A percentile compares a stretch with the other conserved stretches of the same genome.
These are phyloP conservation scores for Drepana arcuata DNA, from an alignment of 1,140 invertebrate species.

Conservation along the genomic window DNA sequence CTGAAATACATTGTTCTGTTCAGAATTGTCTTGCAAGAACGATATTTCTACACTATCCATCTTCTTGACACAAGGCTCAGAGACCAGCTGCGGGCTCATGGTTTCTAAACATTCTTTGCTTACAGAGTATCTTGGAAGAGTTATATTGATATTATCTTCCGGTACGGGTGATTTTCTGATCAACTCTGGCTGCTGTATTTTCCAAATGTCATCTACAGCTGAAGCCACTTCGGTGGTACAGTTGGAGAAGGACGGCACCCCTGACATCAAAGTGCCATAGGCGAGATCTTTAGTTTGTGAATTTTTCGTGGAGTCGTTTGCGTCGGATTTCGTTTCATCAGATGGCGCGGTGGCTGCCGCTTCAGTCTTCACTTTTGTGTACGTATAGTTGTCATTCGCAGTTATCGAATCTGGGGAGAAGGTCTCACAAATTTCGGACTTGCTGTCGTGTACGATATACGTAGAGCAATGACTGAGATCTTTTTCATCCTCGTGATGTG, in stretches of 20 bases:
- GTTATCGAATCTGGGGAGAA: slow-evolving; percentile 61
- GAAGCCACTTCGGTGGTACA: slow-evolving; percentile 52
- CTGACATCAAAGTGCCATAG: slow-evolving; percentile 52
- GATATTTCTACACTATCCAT: slow-evolving; percentile 58
- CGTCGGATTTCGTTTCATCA: slow-evolving; percentile 41
- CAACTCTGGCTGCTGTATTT: slow-evolving; percentile 43
- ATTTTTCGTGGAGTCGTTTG: slow-evolving; percentile 48
- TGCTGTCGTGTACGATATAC: slow-evolving; percentile 59
- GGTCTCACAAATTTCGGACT: slow-evolving; percentile 48
- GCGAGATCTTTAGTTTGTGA: slow-evolving; percentile 58
- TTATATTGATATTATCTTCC: slow-evolving; percentile 22
- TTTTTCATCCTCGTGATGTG: slow-evolving; percentile 51
- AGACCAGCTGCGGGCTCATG: slow-evolving; percentile 26
- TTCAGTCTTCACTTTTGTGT: slow-evolving; percentile 52
- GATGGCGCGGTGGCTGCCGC: slow-evolving; percentile 26
- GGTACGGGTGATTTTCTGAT: slow-evolving; percentile 40
- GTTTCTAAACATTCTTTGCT: slow-evolving; percentile 17
- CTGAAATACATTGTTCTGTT: no score
- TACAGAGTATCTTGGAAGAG: slow-evolving; percentile 27
- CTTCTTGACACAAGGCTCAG: slow-evolving; percentile 35
- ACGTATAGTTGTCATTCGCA: slow-evolving; percentile 48
- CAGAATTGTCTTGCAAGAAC: slow-evolving; percentile 35
- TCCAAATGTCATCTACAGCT: slow-evolving; percentile 41
- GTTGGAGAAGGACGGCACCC: slow-evolving; percentile 49
- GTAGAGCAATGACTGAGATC: slow-evolving; percentile 55